Percentiles rank a stretch among this genome's conserved stretches.
Evolutionary conservation across 2,797 vertebrate species (phyloP).

Genomic region (Heteromormyrus szaboi): DNA sequence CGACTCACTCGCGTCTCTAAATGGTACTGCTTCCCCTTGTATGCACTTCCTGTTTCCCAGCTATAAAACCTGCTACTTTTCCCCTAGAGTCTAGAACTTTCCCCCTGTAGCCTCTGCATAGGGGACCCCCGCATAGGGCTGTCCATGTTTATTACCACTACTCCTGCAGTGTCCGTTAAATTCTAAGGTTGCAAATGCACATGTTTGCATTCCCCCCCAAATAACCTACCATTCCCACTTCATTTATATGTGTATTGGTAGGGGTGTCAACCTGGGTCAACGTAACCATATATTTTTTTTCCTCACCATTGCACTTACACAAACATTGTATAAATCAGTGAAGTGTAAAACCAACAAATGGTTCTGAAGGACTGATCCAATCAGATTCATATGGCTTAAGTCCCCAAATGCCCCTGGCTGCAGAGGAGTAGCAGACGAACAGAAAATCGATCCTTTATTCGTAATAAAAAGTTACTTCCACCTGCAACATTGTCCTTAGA

Average conservation of each 20-base stretch:
- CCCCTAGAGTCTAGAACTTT: background rate
- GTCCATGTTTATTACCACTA: constrained; percentile 53
- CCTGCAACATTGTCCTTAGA: background rate
- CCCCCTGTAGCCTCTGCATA: constrained; percentile 30
- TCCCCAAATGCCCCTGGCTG: background rate
- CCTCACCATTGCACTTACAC: background rate
- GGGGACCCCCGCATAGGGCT: constrained; percentile 46
- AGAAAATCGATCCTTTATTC: background rate
- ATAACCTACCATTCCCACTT: constrained; percentile 17
- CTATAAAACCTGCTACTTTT: background rate
- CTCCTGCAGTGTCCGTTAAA: constrained; percentile 53
- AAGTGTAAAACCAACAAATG: background rate
- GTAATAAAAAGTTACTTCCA: background rate
- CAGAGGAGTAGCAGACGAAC: background rate
- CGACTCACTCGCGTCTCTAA: constrained; percentile 25
- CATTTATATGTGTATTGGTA: background rate
- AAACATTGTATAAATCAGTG: background rate
- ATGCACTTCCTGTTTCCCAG: background rate
- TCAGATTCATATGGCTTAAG: background rate
- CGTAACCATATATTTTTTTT: background rate
- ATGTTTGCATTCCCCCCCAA: constrained; percentile 41
- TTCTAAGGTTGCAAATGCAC: constrained; percentile 52
- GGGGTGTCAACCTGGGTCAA: background rate
- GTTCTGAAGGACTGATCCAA: background rate
- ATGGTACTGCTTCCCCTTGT: constrained; percentile 20